Percentiles rank a stretch among this genome's conserved stretches.
These are phyloP conservation scores for Auanema freiburgensis DNA, from an alignment of 2,888 invertebrate genomes.

Conservation along the genomic window DNA sequence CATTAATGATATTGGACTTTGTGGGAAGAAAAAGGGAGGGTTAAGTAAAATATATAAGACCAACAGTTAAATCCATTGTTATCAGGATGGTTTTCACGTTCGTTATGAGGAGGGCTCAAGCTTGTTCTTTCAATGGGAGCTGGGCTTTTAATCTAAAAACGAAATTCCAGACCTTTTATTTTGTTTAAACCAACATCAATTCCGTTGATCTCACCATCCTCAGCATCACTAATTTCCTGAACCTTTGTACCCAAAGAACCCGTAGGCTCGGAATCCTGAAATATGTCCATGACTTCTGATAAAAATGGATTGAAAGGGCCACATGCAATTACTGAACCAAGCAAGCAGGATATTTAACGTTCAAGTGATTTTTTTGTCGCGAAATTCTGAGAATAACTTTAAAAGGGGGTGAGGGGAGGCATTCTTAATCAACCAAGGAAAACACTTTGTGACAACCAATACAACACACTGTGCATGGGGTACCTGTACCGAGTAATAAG, in stretches of 20 bases:
- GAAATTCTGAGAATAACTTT: conserved; percentile 6
- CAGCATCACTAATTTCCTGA: conserved; percentile 32
- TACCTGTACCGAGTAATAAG: conserved; percentile 41
- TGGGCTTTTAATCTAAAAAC: conserved; percentile 28
- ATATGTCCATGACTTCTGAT: not conserved
- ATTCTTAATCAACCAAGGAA: conserved; percentile 23
- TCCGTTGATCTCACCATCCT: conserved; percentile 8
- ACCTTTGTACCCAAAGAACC: conserved; percentile 15
- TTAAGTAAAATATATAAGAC: conserved; percentile 2
- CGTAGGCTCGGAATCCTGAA: conserved; percentile 2
- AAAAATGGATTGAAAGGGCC: not conserved
- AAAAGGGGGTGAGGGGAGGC: conserved; percentile 8
- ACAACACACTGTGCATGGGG: conserved; percentile 13
- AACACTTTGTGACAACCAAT: conserved; percentile 22
- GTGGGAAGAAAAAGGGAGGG: not conserved
- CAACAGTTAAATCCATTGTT: conserved; percentile 8
- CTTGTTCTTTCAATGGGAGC: conserved; percentile 32
- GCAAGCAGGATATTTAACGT: conserved; percentile 11
- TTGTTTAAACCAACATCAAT: conserved; percentile 13
- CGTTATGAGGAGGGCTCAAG: conserved; percentile 27
- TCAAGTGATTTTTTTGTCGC: conserved; percentile 11
- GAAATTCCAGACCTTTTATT: conserved; percentile 11
- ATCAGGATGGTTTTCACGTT: conserved; percentile 19
- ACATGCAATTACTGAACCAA: conserved; percentile 5
- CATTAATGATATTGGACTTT: not conserved